These are phyloP conservation scores for Odontocolon sp. DNA, from an alignment of 2,888 invertebrate species.

Conservation along the genomic window DNA sequence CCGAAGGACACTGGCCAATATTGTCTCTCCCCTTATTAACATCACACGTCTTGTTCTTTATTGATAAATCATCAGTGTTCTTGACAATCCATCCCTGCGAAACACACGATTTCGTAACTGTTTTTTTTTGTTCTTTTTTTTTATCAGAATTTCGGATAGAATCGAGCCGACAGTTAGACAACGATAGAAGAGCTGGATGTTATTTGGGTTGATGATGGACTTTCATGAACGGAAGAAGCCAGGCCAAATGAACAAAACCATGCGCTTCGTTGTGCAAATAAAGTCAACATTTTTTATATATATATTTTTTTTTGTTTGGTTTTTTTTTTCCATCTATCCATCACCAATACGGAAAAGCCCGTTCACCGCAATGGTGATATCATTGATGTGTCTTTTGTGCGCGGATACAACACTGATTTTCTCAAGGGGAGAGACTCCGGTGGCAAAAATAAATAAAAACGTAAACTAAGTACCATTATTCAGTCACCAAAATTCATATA, in stretches of 20 bases:
- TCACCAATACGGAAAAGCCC: constrained; percentile 69
- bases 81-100: constrained; percentile 80
- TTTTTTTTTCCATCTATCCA: constrained; percentile 67
- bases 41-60: constrained; percentile 73
- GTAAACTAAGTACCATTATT: constrained; percentile 58
- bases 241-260: constrained; percentile 71
- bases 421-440: constrained; percentile 75
- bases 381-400: constrained; percentile 8
- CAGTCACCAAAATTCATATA: constrained; percentile 69
- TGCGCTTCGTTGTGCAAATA: constrained; percentile 72
- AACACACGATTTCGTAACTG: constrained; percentile 66
- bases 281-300: constrained; percentile 62
- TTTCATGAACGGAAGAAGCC: constrained; percentile 70
- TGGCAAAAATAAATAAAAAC: constrained; percentile 49
- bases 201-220: constrained; percentile 55
- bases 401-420: constrained; percentile 41
- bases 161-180: constrained; percentile 52
- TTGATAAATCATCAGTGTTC: constrained; percentile 77
- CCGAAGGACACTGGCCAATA: constrained; percentile 57
- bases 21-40: constrained; percentile 79
- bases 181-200: constrained; percentile 54
- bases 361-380: constrained; percentile 37
- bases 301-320: background rate
- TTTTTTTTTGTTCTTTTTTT: constrained; percentile 27
- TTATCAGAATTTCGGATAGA: constrained; percentile 29